Conservation (phyloP, 2,113 vertebrate species). For the Eulemur macaco region DNA sequence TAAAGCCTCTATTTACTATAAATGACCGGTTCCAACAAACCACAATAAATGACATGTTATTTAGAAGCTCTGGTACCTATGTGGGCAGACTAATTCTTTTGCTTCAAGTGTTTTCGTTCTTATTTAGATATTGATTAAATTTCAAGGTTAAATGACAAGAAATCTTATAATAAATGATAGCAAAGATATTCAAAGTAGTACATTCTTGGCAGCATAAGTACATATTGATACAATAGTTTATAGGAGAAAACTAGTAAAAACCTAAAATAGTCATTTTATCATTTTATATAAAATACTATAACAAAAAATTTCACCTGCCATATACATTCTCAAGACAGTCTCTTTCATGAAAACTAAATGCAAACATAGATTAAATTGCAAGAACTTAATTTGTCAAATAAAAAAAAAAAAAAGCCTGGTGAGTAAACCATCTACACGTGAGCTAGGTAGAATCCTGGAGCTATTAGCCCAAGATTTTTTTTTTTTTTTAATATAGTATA, state of each 20-base stretch:
- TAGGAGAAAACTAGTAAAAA: background rate
- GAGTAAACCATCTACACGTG: background rate
- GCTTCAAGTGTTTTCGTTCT: background rate
- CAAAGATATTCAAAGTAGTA: background rate
- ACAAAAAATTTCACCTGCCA: background rate
- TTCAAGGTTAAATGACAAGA: slow-evolving; percentile 41
- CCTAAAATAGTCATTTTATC: background rate
- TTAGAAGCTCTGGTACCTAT: background rate
- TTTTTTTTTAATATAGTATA: background rate
- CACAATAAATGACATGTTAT: background rate
- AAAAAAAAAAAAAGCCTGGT: background rate
- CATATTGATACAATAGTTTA: background rate
- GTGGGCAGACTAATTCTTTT: background rate
- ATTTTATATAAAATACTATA: background rate
- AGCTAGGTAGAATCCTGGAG: background rate
- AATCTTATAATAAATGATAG: background rate
- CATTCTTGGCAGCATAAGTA: background rate
- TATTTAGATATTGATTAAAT: background rate
- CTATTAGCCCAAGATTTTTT: background rate
- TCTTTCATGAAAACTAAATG: background rate
- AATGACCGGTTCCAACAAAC: background rate
- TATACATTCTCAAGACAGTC: background rate
- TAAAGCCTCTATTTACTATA: slow-evolving; percentile 37
- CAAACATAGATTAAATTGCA: background rate
- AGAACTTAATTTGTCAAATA: background rate